Evolutionary conservation across 2,113 vertebrate genomes (phyloP), one percentile per base, ranked within the genome.

Genomic region (Triplophysa siluroides): DNA sequence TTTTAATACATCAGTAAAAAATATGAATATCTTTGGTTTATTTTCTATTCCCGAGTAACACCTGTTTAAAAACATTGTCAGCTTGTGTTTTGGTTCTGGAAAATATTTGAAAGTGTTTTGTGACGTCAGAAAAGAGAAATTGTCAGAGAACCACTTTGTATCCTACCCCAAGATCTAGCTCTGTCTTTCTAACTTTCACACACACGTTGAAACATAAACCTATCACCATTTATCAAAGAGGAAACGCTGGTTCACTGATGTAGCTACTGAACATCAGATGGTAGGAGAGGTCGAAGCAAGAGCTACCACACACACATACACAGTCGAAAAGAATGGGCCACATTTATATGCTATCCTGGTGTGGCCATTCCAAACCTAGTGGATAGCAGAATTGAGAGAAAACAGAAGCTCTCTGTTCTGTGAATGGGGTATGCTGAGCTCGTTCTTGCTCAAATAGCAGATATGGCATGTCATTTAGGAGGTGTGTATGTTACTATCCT

Each of bases 351-450:
- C 92, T 85, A 84, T 81, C 65, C 81, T 84, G 78, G 78, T 84
- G 80, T 89, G 88, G 84, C 88, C 84, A 86, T 90, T 91, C 70
- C 85, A 83, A 88, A 89, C 84, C 58, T 81, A 83, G 88, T 83
- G 86, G 89, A 91, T 90, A 89, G 88, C 88, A 88, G 90, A 91
- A 92, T 90, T 91, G 90, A 90, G 83, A 76, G 33, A 88, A 90
- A 89, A 94, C 93, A 93, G 91, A 90, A 89, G 90, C 88, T 89
- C 91, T 91, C 91, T 94, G 93, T 94, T 91, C 90, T 89, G 87
- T 90, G 66, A 69, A 81, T 83, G 83, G 85, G 84, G 78, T 61
- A 74, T 85, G 78, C 69, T 70, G 76, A 47, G 62, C 76, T 79
- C 66, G 54, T 47, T 73, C 70, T 88, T 87, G 70, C 83, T 87